Conservation (phyloP, 2,797 vertebrate species). For the Meriones psammophilus region DNA sequence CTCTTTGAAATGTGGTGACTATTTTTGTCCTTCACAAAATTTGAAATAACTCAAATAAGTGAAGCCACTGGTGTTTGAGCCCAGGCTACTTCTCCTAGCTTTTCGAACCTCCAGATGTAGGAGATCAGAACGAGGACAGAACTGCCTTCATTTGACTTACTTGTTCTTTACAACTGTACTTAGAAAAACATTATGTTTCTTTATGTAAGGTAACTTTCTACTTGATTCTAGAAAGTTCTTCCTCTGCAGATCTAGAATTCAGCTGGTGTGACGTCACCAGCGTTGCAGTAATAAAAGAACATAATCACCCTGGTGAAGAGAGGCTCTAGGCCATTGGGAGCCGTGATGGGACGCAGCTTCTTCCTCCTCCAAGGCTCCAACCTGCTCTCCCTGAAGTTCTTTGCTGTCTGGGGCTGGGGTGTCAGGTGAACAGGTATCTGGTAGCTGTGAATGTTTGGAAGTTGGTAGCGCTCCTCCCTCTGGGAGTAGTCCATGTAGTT, state of each 20-base stretch:
- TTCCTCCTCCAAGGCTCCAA: slow-evolving; percentile 86
- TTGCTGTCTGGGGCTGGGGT: slow-evolving; percentile 81
- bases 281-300: slow-evolving; percentile 46
- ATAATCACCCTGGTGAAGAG: slow-evolving; percentile 86
- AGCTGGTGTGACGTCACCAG: neutral
- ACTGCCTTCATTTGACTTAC: neutral
- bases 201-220: neutral
- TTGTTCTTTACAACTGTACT: neutral
- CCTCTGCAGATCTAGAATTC: neutral
- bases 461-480: slow-evolving; percentile 89
- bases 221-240: slow-evolving; percentile 2
- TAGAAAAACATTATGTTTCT: slow-evolving; percentile 29
- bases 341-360: slow-evolving; percentile 89
- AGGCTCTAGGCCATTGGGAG: slow-evolving; percentile 87
- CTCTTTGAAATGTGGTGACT: too few species aligned
- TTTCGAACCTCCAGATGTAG: too few species aligned
- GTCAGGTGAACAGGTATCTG: slow-evolving; percentile 91
- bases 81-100: too few species aligned
- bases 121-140: too few species aligned
- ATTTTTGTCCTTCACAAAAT: too few species aligned
- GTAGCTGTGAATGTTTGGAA: slow-evolving; percentile 91
- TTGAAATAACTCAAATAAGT: too few species aligned
- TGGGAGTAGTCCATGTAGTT: slow-evolving; percentile 83
- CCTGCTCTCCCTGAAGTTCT: slow-evolving; percentile 76
- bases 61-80: too few species aligned